Conservation (phyloP, 2,797 vertebrate genomes). For the Phrynocephalus guinanensis region DNA sequence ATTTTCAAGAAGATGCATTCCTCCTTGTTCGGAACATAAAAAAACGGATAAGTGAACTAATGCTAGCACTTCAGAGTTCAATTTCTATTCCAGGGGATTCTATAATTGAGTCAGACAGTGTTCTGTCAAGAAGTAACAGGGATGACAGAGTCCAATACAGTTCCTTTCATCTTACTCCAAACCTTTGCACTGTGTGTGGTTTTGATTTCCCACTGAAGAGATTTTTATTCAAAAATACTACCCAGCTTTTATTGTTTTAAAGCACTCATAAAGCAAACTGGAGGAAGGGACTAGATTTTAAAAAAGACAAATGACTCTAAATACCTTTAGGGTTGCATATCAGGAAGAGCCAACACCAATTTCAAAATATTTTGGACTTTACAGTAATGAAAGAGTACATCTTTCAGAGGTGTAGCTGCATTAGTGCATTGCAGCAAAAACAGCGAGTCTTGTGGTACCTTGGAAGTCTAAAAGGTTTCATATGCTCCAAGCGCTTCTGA, state of each 20-base stretch:
- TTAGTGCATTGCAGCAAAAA: background rate
- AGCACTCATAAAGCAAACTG: conserved; percentile 7
- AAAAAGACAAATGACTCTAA: background rate
- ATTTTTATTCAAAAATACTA: background rate
- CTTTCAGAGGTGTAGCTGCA: background rate
- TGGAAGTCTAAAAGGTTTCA: background rate
- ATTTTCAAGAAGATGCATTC: background rate
- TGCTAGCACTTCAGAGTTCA: conserved; percentile 19
- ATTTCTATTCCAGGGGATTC: conserved; percentile 22
- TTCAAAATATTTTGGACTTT: background rate
- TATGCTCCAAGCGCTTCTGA: too few species aligned
- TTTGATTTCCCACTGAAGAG: conserved; percentile 1
- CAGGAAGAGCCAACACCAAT: background rate
- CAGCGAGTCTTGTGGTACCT: background rate
- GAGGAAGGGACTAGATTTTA: conserved; percentile 3
- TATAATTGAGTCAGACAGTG: conserved; percentile 34
- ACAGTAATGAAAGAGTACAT: too few species aligned
- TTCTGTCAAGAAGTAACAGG: conserved; percentile 20
- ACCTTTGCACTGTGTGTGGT: background rate
- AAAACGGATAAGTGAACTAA: conserved; percentile 9
- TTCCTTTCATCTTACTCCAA: conserved; percentile 23
- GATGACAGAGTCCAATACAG: conserved; percentile 12
- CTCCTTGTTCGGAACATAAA: conserved; percentile 10
- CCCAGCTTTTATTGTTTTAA: background rate
- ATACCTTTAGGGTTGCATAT: accelerated